These are phyloP conservation scores for Napeogenes sylphis DNA, from an alignment of 2,888 invertebrate species.

Conservation along the genomic window DNA sequence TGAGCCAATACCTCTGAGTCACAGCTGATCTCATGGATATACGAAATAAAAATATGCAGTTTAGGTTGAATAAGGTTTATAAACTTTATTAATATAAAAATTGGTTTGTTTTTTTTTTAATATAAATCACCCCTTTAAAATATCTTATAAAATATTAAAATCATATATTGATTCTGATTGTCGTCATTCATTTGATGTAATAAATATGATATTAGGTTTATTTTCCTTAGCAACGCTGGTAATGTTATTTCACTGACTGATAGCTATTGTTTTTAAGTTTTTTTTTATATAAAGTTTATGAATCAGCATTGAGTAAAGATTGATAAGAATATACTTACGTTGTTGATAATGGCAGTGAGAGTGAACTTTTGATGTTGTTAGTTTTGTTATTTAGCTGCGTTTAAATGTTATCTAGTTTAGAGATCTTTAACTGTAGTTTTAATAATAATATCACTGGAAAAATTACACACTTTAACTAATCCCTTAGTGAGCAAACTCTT, in stretches of 20 bases:
- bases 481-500: no score
- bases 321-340: slow-evolving; percentile 14
- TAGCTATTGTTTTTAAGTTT: slow-evolving; percentile 4
- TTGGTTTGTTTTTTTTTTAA: neutral
- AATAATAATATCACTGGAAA: no score
- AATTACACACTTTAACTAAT: no score
- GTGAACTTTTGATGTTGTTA: neutral
- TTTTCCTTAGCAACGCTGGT: neutral
- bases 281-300: slow-evolving; percentile 4
- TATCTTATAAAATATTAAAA: no score
- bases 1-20: slow-evolving; percentile 64
- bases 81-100: slow-evolving; percentile 8
- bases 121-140: neutral
- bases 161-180: no score
- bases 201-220: no score
- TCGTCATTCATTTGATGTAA: no score
- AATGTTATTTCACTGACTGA: neutral
- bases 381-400: neutral
- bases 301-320: slow-evolving; percentile 15
- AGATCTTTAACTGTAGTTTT: no score
- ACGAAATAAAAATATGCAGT: slow-evolving; percentile 39
- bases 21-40: slow-evolving; percentile 55
- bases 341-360: slow-evolving; percentile 14
- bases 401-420: no score
- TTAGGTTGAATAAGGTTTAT: slow-evolving; percentile 27